Base-by-base conservation (phyloP, 2,797 vertebrate genomes). In the Molossus alvarezi region DNA sequence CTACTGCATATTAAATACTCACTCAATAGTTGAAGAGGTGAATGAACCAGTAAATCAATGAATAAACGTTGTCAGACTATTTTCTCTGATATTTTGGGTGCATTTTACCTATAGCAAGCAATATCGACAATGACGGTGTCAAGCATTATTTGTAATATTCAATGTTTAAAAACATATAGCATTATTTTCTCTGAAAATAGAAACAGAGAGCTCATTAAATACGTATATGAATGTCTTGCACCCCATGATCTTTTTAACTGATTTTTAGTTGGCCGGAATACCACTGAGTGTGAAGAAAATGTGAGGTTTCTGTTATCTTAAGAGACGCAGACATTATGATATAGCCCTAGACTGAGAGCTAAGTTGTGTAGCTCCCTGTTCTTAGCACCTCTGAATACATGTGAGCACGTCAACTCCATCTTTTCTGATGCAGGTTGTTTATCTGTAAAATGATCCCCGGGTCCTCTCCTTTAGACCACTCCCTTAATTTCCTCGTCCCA, bases 21-120 rank as follows among this genome's bases (percentile, higher is more conserved):
- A 55, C n/a, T 65, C 60, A 37, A 73, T 90, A 90, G 93, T 88
- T 81, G n/a, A 96, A 97, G 9, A 15, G 20, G 6, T 15, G 13
- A 77, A 6, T 27, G 13, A 90, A 85, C 45, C 7, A 88, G 7
- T 79, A 77, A 92, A 45, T 90, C 33, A 64, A 62, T 25, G 45
- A 95, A 95, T 69, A 64, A 84, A 79, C 57, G 2, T 77, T 73
- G 81, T 41, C 48, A 62, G n/a, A 75, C 2, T 37, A 29, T 73
- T 65, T 67, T 45, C 27, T 53, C 25, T 55, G 37, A 51, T 45
- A 25, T 45, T 51, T 69, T 17, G 14, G 15, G 9, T 20, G 0
- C 64, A 29, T 85, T 93, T 91, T 95, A 57, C 51, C 37, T 67
- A 20, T 7, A 25, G 25, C 15, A 72, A 79, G 58, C 4, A 73